Percentiles rank a stretch among this genome's conserved stretches.
Evolutionary conservation across 2,888 invertebrate species (phyloP).

Genomic region (Homarus gammarus): DNA sequence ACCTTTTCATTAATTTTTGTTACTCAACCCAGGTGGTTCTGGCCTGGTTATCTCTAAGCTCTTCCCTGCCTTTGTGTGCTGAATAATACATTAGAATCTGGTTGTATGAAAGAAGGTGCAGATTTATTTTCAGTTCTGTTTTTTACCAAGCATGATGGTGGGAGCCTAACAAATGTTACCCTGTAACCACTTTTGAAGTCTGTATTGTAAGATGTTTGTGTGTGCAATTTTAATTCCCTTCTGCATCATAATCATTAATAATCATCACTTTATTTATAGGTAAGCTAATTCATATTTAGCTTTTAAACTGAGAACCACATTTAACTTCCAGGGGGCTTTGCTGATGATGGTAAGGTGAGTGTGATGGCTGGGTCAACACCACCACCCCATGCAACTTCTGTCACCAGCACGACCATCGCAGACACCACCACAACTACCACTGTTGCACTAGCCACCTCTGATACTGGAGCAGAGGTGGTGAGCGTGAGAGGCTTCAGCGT

Average conservation of each 20-base stretch:
- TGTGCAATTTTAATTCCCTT: too few species aligned
- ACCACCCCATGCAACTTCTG: conserved; percentile 21
- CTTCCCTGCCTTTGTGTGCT: too few species aligned
- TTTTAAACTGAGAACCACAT: background rate
- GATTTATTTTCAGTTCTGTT: too few species aligned
- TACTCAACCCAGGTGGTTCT: too few species aligned
- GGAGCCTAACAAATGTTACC: too few species aligned
- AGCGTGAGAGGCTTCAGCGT: conserved; percentile 30
- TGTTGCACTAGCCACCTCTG: conserved; percentile 48
- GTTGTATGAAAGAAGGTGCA: too few species aligned
- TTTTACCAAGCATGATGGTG: too few species aligned
- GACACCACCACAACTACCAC: conserved; percentile 48
- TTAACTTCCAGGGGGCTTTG: conserved; percentile 58
- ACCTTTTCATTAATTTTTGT: too few species aligned
- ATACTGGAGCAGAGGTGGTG: conserved; percentile 34
- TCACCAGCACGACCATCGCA: conserved; percentile 42
- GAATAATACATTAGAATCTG: too few species aligned
- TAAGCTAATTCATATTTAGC: background rate
- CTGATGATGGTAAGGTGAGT: conserved; percentile 57
- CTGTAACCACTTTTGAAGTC: too few species aligned
- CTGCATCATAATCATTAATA: background rate
- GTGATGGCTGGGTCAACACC: conserved; percentile 40
- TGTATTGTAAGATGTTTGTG: too few species aligned
- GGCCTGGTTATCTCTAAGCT: too few species aligned
- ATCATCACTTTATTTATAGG: background rate